These are phyloP conservation scores for Hanleya hanleyi DNA, from an alignment of 2,888 invertebrate species.

Conservation along the genomic window DNA sequence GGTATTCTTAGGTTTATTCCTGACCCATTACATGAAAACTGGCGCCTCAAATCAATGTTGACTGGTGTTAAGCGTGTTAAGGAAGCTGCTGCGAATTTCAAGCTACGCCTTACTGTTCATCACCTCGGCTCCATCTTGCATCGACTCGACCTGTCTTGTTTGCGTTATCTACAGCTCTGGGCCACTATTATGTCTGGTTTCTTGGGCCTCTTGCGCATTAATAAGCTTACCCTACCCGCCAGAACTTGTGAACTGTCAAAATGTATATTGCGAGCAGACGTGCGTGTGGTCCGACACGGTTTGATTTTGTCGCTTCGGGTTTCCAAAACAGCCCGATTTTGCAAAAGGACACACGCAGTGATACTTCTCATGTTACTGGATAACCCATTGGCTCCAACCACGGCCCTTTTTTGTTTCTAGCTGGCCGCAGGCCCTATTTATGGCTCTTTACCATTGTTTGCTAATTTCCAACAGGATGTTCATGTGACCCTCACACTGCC, in stretches of 20 bases:
- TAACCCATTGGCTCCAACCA: not conserved
- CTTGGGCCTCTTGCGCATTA: not conserved
- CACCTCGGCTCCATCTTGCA: not conserved
- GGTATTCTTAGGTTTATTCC: no score
- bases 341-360: not conserved
- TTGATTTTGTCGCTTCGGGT: not conserved
- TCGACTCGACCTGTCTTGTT: no score
- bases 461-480: no score
- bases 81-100: not conserved
- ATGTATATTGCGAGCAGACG: not conserved
- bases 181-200: no score
- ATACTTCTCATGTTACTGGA: not conserved
- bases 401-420: not conserved
- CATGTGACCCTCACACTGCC: no score
- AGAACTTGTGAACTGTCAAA: not conserved
- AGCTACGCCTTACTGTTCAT: not conserved
- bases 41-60: not conserved
- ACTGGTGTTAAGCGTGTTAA: not conserved
- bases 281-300: not conserved
- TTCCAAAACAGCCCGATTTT: not conserved
- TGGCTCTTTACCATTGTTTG: not conserved
- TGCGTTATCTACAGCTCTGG: no score
- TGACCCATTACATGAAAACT: not conserved
- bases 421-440: not conserved
- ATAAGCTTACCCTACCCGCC: not conserved